Evolutionary conservation across 2,113 vertebrate genomes (phyloP).

Genomic region (Dipodomys stephensi): DNA sequence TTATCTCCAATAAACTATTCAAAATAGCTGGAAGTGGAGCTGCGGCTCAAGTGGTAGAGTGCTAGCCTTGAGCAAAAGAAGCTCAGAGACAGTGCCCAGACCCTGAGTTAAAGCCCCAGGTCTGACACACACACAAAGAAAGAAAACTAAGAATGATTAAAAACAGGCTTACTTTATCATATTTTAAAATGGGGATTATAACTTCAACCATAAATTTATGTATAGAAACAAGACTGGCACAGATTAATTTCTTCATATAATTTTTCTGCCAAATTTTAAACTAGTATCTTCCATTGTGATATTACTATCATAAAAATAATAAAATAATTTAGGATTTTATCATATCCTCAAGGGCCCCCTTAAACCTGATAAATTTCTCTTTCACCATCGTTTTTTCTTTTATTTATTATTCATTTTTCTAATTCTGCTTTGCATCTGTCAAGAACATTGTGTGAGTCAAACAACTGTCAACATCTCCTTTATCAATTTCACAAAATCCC

Average conservation of each 20-base stretch:
- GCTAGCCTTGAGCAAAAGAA: too few relatives aligned
- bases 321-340: constrained; percentile 56
- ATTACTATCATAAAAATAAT: constrained; percentile 33
- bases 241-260: constrained; percentile 18
- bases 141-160: constrained; percentile 27
- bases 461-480: constrained; percentile 44
- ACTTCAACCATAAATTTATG: constrained; percentile 51
- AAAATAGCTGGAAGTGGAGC: too few relatives aligned
- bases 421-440: constrained; percentile 28
- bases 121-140: too few relatives aligned
- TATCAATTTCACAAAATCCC: constrained; percentile 40
- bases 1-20: too few relatives aligned
- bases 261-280: constrained; percentile 40
- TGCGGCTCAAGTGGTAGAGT: too few relatives aligned
- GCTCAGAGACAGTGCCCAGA: too few relatives aligned
- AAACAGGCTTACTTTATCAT: constrained; percentile 4
- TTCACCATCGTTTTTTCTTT: constrained; percentile 31
- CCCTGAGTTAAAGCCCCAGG: too few relatives aligned
- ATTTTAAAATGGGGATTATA: background rate
- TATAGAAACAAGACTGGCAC: constrained; percentile 40
- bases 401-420: constrained; percentile 29
- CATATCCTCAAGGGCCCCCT: constrained; percentile 20
- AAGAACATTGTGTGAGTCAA: constrained; percentile 37
- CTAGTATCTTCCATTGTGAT: background rate
- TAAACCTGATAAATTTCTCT: constrained; percentile 51